Percentiles rank a stretch among this genome's conserved stretches.
Evolutionary conservation across 2,888 invertebrate species (phyloP).

Genomic region (Arge pagana): DNA sequence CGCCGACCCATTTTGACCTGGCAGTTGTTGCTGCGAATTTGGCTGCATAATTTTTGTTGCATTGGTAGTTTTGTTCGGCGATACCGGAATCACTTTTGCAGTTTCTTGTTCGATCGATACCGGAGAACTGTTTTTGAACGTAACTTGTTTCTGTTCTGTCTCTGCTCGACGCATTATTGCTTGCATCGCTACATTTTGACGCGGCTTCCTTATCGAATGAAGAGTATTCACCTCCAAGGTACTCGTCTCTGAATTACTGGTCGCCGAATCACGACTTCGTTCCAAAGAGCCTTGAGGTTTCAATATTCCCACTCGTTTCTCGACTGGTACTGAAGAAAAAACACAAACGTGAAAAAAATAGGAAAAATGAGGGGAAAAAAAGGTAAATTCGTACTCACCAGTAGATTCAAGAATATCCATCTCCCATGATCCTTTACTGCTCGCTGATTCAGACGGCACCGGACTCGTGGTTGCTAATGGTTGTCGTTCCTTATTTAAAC

Average conservation of each 20-base stretch:
- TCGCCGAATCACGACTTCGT: conserved; percentile 61
- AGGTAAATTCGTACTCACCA: conserved; percentile 31
- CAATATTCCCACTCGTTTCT: conserved; percentile 68
- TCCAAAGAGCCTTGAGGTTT: conserved; percentile 75
- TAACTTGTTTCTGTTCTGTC: conserved; percentile 68
- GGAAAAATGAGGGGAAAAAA: neutral
- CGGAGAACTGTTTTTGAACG: conserved; percentile 51
- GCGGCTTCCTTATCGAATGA: conserved; percentile 42
- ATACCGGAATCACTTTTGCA: conserved; percentile 8
- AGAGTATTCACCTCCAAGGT: conserved; percentile 36
- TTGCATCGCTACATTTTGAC: conserved; percentile 82
- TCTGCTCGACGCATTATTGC: conserved; percentile 75
- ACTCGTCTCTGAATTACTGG: conserved; percentile 35
- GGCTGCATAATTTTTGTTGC: conserved; percentile 28
- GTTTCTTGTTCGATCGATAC: conserved; percentile 42
- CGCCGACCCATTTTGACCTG: conserved; percentile 8
- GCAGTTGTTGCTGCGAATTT: neutral
- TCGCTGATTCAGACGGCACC: conserved; percentile 52
- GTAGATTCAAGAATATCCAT: conserved; percentile 44
- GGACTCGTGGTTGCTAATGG: conserved; percentile 44
- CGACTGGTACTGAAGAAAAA: conserved; percentile 59
- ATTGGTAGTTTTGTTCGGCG: conserved; percentile 31
- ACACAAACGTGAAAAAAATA: neutral
- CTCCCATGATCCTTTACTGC: conserved; percentile 51
- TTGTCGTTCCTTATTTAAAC: conserved; percentile 51